These are phyloP conservation scores for Cherax quadricarinatus DNA, from an alignment of 1,140 invertebrate genomes.

Conservation along the genomic window DNA sequence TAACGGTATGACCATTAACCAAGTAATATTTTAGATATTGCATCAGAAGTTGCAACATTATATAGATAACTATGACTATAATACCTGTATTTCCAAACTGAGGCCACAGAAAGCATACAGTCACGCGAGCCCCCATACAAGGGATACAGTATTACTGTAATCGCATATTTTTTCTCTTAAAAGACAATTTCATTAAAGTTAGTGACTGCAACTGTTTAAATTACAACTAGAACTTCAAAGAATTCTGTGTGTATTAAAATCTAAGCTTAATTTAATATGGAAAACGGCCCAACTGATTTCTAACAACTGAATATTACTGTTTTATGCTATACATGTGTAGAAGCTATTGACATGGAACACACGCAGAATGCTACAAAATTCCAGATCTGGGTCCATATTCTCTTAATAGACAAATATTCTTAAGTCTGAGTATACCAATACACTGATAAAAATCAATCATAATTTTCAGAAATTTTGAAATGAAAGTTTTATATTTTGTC, in stretches of 20 bases:
- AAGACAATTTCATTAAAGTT: background rate
- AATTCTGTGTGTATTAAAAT: background rate
- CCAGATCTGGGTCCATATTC: background rate
- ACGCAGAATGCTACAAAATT: background rate
- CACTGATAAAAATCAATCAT: background rate
- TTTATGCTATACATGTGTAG: background rate
- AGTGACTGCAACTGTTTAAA: background rate
- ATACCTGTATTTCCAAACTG: constrained; percentile 2
- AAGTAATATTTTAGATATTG: background rate
- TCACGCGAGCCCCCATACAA: background rate
- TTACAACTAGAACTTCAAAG: background rate
- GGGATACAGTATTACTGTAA: background rate
- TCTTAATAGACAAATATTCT: background rate
- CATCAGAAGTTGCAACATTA: background rate
- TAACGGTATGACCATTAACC: background rate
- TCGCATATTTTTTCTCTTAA: background rate
- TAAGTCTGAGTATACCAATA: background rate
- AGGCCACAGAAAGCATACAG: background rate
- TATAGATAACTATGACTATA: background rate
- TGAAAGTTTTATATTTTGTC: background rate
- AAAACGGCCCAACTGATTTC: background rate
- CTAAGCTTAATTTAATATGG: background rate
- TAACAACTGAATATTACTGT: background rate
- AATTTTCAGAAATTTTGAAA: background rate
- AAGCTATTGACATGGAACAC: background rate